A percentile compares a stretch with the other conserved stretches of the same genome.
phyloP scores from a whole-genome alignment of 2,888 invertebrate genomes.

The Synergus umbraculus region DNA sequence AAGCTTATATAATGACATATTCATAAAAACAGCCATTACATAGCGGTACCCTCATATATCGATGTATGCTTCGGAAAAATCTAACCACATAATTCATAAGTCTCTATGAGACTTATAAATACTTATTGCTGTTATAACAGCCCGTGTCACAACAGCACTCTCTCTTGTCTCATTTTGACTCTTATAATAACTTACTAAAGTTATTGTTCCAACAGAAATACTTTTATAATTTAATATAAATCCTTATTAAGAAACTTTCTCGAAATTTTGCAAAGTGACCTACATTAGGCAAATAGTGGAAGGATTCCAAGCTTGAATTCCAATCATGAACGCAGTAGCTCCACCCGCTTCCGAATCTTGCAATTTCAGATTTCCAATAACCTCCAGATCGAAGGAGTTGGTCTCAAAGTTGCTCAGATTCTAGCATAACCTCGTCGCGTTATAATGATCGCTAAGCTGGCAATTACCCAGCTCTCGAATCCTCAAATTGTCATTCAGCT shows the following conservation, averaged over 20 bases:
- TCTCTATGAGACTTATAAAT: neutral
- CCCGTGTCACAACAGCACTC: neutral
- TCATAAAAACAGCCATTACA: neutral
- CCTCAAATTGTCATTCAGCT: constrained; percentile 72
- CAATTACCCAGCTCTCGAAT: constrained; percentile 74
- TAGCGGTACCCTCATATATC: constrained; percentile 9
- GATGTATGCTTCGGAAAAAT: neutral
- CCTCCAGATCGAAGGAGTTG: constrained; percentile 26
- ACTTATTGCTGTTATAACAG: neutral
- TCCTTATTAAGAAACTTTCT: no score
- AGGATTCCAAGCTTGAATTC: neutral
- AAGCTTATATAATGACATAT: neutral
- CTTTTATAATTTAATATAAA: neutral
- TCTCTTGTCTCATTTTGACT: no score
- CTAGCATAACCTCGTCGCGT: constrained; percentile 56
- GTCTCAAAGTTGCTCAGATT: constrained; percentile 21
- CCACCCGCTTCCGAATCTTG: neutral
- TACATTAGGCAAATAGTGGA: neutral
- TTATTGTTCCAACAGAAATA: no score
- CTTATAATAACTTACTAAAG: no score
- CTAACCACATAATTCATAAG: neutral
- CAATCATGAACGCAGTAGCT: neutral
- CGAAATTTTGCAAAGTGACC: neutral
- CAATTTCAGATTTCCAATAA: constrained; percentile 25
- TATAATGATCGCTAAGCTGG: constrained; percentile 74